Conservation (phyloP, 2,113 vertebrate genomes). For the Thalassoma bifasciatum region DNA sequence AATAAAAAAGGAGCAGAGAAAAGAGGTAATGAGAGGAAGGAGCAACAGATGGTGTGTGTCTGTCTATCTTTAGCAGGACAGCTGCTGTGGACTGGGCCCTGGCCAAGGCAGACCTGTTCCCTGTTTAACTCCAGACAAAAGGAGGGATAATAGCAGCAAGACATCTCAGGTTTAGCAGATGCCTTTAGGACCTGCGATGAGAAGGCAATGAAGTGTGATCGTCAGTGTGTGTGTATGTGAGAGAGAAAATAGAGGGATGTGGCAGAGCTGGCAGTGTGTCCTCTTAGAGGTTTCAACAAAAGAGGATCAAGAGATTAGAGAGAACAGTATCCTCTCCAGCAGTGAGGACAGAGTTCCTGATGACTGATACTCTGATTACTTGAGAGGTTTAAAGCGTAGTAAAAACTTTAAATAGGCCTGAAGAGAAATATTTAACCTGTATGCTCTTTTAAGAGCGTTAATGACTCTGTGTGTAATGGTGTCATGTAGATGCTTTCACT, state of each 20-base stretch:
- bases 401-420: conserved; percentile 10
- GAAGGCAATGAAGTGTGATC: conserved; percentile 7
- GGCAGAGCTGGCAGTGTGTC: conserved; percentile 38
- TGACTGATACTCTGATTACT: conserved; percentile 60
- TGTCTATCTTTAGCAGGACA: conserved; percentile 64
- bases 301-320: conserved; percentile 78
- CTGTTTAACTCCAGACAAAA: conserved; percentile 63
- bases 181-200: conserved; percentile 20
- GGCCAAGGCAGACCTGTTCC: conserved; percentile 56
- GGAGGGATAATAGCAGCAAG: conserved; percentile 49
- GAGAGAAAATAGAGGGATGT: neutral
- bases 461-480: neutral
- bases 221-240: neutral
- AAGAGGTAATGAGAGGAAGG: conserved; percentile 24
- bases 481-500: neutral
- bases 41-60: conserved; percentile 68
- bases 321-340: conserved; percentile 52
- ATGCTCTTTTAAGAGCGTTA: neutral
- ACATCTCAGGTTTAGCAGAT: conserved; percentile 58
- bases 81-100: conserved; percentile 55
- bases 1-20: conserved; percentile 9
- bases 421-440: neutral
- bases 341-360: conserved; percentile 49
- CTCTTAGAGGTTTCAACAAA: conserved; percentile 66
- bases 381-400: conserved; percentile 45